Conservation (phyloP, 2,797 vertebrate genomes). For the Aplochiton taeniatus region DNA sequence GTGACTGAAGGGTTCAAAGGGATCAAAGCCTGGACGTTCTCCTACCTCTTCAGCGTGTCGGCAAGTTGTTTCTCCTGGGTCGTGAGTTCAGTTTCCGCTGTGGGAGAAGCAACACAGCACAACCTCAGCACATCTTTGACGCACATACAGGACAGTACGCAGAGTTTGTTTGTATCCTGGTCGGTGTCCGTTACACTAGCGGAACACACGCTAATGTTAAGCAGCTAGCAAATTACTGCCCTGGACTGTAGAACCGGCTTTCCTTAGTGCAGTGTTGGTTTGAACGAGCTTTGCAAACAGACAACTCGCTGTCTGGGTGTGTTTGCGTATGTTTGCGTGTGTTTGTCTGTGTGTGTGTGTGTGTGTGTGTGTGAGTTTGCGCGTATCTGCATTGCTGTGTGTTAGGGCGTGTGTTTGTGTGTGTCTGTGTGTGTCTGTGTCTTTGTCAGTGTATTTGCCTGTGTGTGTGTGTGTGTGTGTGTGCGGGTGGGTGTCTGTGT, state of each 20-base stretch:
- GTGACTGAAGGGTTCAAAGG: too few species aligned
- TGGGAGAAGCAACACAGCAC: slow-evolving; percentile 29
- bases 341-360: background rate
- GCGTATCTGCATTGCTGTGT: slow-evolving; percentile 72
- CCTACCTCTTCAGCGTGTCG: slow-evolving; percentile 89
- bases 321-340: background rate
- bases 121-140: too few species aligned
- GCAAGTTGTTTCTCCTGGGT: slow-evolving; percentile 83
- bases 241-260: too few species aligned
- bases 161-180: too few species aligned
- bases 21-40: background rate
- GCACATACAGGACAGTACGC: too few species aligned
- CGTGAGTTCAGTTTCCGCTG: slow-evolving; percentile 92
- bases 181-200: too few species aligned
- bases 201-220: too few species aligned
- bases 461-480: slow-evolving; percentile 12
- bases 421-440: slow-evolving; percentile 28
- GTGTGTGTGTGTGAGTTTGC: slow-evolving; percentile 6
- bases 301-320: too few species aligned
- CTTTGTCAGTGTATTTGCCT: slow-evolving; percentile 13
- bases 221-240: too few species aligned
- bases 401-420: slow-evolving; percentile 30
- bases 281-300: too few species aligned
- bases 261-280: too few species aligned
- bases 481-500: background rate